phyloP scores from a whole-genome alignment of 2,113 vertebrate genomes.

The Ramphastos sulfuratus region DNA sequence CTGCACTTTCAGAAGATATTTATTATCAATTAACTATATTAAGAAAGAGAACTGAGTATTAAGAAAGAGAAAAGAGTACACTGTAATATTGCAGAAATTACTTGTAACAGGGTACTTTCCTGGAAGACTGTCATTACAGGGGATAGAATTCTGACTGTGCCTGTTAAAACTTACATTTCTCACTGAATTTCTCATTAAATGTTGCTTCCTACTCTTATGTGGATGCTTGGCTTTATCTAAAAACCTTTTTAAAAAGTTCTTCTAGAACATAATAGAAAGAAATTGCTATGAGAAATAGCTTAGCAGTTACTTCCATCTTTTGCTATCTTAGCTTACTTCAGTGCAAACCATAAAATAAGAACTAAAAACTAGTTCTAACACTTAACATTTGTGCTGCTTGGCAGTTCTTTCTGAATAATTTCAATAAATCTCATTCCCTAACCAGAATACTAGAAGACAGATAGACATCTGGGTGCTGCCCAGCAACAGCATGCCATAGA shows the following conservation, averaged over 20 bases:
- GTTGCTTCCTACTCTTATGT: background rate
- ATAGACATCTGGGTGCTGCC: background rate
- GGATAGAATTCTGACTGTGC: background rate
- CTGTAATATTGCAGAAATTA: background rate
- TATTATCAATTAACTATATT: background rate
- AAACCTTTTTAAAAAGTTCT: background rate
- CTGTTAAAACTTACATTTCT: background rate
- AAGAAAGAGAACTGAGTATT: background rate
- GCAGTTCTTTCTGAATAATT: background rate
- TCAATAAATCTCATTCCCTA: background rate
- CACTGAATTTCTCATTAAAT: background rate
- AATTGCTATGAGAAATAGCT: background rate
- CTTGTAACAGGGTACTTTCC: background rate
- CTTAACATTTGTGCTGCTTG: background rate
- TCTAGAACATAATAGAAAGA: background rate
- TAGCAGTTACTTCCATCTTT: background rate
- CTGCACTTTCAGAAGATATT: background rate
- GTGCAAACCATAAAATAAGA: background rate
- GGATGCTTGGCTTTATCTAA: background rate
- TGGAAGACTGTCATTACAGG: background rate
- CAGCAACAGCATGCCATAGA: background rate
- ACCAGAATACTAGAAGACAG: background rate
- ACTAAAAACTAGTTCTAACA: background rate
- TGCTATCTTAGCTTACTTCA: background rate
- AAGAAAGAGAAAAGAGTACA: background rate